phyloP scores from a whole-genome alignment of 2,113 vertebrate species.

The Podiceps cristatus region DNA sequence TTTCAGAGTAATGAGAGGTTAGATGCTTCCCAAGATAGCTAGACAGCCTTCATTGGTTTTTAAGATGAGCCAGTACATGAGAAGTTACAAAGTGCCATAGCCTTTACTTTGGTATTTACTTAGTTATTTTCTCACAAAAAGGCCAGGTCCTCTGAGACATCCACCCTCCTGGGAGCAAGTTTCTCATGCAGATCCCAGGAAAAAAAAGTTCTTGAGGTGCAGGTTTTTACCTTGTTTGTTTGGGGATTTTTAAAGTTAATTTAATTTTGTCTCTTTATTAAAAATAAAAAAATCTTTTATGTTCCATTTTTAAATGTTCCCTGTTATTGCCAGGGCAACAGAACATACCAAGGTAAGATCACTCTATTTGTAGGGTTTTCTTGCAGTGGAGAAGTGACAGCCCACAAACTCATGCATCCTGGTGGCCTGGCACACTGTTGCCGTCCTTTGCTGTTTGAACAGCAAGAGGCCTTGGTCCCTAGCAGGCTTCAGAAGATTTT shows the following conservation, averaged over 20 bases:
- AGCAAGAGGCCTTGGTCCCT: neutral
- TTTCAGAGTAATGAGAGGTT: neutral
- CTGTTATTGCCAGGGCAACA: neutral
- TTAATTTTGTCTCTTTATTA: neutral
- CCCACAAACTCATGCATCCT: neutral
- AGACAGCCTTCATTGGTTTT: neutral
- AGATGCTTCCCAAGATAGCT: slow-evolving; percentile 17
- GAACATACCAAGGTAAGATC: neutral
- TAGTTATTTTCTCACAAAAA: neutral
- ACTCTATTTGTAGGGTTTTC: neutral
- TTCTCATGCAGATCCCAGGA: neutral
- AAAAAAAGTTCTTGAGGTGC: neutral
- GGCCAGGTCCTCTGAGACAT: neutral
- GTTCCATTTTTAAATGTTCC: neutral
- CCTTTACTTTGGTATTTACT: neutral
- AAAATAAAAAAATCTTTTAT: neutral
- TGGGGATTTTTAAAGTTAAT: neutral
- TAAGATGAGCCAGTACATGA: neutral
- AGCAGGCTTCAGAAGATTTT: neutral
- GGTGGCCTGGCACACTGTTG: neutral
- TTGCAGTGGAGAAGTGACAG: neutral
- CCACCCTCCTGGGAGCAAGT: neutral
- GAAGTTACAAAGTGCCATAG: neutral
- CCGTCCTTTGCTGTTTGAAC: neutral
- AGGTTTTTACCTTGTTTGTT: neutral